phyloP scores from a whole-genome alignment of 2,797 vertebrate genomes.

The Coregonus sp. region DNA sequence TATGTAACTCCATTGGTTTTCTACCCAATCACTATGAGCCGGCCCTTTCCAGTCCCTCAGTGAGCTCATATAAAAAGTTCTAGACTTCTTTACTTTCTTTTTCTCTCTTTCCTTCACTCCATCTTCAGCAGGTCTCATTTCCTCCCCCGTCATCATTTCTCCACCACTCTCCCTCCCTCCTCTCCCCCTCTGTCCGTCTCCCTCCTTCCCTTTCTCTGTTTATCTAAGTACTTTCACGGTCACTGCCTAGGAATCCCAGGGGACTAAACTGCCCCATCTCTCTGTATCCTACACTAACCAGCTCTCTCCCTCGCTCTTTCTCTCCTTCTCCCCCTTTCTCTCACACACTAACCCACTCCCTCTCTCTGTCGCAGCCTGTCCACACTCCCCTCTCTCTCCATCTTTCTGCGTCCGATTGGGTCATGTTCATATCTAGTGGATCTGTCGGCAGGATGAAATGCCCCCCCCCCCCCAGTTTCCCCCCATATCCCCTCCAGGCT shows the following conservation, averaged over 20 bases:
- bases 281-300: conserved; percentile 6
- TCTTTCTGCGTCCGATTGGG: conserved; percentile 75
- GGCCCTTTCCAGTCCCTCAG: conserved; percentile 27
- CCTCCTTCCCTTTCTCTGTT: conserved; percentile 65
- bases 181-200: conserved; percentile 38
- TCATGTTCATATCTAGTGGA: conserved; percentile 71
- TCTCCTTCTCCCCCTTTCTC: neutral
- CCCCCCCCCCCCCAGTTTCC: conserved; percentile 40
- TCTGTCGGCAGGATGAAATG: conserved; percentile 56
- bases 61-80: conserved; percentile 56
- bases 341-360: neutral
- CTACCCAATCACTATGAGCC: neutral
- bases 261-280: conserved; percentile 72
- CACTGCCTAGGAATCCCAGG: conserved; percentile 82
- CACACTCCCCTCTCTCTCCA: conserved; percentile 59
- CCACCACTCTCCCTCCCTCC: conserved; percentile 44
- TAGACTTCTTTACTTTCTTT: conserved; percentile 46
- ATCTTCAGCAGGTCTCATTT: conserved; percentile 57
- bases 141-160: conserved; percentile 49
- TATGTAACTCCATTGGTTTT: too few species aligned
- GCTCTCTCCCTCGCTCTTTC: conserved; percentile 4
- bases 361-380: conserved; percentile 5
- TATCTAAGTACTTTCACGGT: conserved; percentile 87
- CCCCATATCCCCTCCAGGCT: conserved; percentile 43
- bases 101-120: conserved; percentile 32